Base-by-base conservation (phyloP, 2,113 vertebrate species). In the Psilopogon haemacephalus region DNA sequence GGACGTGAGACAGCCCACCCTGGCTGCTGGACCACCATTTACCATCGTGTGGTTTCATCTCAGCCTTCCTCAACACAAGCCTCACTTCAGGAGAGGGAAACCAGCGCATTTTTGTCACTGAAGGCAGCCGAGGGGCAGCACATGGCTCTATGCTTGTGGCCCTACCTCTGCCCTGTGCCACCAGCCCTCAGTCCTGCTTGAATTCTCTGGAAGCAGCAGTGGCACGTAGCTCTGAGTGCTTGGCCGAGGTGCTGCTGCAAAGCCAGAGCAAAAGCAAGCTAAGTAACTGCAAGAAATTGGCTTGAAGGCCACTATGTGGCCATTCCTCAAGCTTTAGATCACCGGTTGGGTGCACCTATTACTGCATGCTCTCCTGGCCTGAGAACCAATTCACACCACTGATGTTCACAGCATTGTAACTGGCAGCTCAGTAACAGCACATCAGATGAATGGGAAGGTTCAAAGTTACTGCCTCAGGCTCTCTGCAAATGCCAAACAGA, bases 391-490 rank as follows among this genome's bases (percentile, higher is more conserved):
- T 62, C 92, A n/a, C 15, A 9, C 44, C 59, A 67, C 71, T 60
- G 37, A 84, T 62, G 30, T n/a, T 48, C 48, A 48, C 55, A 63
- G 71, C 28, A 18, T 26, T 18, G 14, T 4, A 63, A 60, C 46
- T 19, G 6, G 71, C 71, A 74, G 35, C 42, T 72, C 24, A 2
- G 42, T 18, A 21, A 79, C 84, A 76, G 75, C 59, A 30, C 48
- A 4, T 14, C 2, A 44, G 69, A n/a, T 70, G 46, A 80, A 81
- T 6, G 3, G 37, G 16, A 11, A 14, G 44, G 56, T 83, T 94
- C 84, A 87, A 77, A 90, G 81, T 82, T 42, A 75, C 33, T 71
- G 86, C 94, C 89, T 77, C 42, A 12, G 87, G 89, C 91, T 81
- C 14, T 2, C 79, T 50, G 10, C 69, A 83, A 73, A 93, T 30